Evolutionary conservation across 2,888 invertebrate genomes (phyloP).

Genomic region (Neoaliturus tenellus): DNA sequence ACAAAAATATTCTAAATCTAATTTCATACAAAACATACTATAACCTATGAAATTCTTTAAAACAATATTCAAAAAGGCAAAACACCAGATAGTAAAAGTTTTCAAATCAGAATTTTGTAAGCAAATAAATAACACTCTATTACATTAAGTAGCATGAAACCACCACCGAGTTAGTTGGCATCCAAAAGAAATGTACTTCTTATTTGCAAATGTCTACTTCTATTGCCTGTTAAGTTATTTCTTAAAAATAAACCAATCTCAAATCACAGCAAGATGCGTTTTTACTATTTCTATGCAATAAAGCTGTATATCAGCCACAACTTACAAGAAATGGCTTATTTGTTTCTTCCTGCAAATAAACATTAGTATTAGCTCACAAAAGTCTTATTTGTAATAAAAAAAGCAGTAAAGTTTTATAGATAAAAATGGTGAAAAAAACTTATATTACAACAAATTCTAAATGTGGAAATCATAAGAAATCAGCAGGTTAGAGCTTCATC

Average conservation of each 20-base stretch:
- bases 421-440: too few relatives aligned
- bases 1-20: not conserved
- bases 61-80: not conserved
- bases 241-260: not conserved
- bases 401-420: not conserved
- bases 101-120: not conserved
- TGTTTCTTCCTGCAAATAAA: slow-evolving; percentile 32
- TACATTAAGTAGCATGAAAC: not conserved
- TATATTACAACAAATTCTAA: too few relatives aligned
- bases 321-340: slow-evolving; percentile 40
- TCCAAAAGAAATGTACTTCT: not conserved
- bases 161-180: not conserved
- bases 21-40: not conserved
- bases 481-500: too few relatives aligned
- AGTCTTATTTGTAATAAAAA: not conserved
- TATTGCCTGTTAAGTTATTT: not conserved
- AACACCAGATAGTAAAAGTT: not conserved
- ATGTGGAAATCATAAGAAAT: too few relatives aligned
- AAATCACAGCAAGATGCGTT: not conserved
- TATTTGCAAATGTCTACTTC: not conserved
- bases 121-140: not conserved
- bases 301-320: slow-evolving; percentile 7
- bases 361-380: not conserved
- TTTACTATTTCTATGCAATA: not conserved
- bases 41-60: not conserved